Percentiles rank a stretch among this genome's conserved stretches.
Conservation (phyloP, 1,140 invertebrate species). For the Varroa destructor region DNA sequence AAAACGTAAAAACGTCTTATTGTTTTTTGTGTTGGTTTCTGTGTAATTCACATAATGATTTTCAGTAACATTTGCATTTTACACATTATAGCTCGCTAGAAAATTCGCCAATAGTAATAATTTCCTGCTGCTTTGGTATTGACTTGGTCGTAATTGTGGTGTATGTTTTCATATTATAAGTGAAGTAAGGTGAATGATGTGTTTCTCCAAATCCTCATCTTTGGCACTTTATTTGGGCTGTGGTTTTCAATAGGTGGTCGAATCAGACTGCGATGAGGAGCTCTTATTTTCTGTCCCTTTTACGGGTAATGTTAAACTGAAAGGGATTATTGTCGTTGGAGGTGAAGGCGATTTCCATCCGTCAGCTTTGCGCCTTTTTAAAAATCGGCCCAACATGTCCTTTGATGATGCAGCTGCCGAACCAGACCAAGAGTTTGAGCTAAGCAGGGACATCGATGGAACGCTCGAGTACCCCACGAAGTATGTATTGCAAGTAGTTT, state of each 20-base stretch:
- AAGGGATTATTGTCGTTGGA: constrained; percentile 77
- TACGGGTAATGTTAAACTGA: constrained; percentile 82
- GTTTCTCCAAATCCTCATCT: background rate
- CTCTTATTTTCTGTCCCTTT: constrained; percentile 41
- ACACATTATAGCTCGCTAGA: no score
- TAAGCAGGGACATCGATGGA: constrained; percentile 61
- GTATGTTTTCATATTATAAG: background rate
- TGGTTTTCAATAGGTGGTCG: constrained; percentile 9
- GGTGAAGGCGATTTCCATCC: constrained; percentile 71
- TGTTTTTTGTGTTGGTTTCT: no score
- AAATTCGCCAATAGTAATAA: no score
- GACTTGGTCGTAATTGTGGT: no score
- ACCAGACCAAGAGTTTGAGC: constrained; percentile 80
- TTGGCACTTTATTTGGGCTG: background rate
- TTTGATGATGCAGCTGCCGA: constrained; percentile 64
- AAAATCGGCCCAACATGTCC: constrained; percentile 80
- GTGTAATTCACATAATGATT: no score
- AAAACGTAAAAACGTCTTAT: no score
- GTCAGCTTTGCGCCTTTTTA: constrained; percentile 70
- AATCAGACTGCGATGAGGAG: constrained; percentile 19
- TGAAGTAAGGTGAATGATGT: background rate
- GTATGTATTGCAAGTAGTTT: constrained; percentile 45
- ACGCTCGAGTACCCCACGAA: constrained; percentile 73
- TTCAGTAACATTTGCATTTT: no score
- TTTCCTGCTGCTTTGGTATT: no score